Percentiles rank a stretch among this genome's conserved stretches.
Conservation (phyloP, 1,140 invertebrate genomes). For the Drosophila insularis region DNA sequence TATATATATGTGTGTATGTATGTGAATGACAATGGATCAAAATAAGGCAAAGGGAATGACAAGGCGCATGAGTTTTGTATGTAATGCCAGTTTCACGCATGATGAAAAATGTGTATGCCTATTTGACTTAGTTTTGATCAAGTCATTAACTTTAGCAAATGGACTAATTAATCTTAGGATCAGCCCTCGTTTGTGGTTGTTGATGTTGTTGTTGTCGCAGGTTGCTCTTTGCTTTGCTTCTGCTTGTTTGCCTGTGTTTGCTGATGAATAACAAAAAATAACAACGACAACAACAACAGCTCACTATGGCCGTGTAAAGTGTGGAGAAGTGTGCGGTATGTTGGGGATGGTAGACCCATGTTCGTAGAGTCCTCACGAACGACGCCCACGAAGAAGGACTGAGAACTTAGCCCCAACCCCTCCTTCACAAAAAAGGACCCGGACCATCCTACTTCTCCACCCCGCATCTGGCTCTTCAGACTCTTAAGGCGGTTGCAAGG, state of each 20-base stretch:
- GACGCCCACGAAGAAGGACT: conserved; percentile 43
- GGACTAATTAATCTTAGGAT: conserved; percentile 56
- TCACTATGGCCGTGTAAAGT: background rate
- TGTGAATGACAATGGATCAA: background rate
- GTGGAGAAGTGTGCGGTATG: background rate
- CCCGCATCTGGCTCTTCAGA: conserved; percentile 1
- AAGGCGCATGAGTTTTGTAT: background rate
- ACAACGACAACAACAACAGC: conserved; percentile 21
- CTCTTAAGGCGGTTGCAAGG: conserved; percentile 50
- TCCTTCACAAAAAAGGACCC: background rate
- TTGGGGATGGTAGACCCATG: conserved; percentile 24
- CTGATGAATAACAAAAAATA: conserved; percentile 39
- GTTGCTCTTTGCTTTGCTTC: conserved; percentile 71
- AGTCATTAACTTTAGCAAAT: conserved; percentile 19
- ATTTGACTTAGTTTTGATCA: conserved; percentile 23
- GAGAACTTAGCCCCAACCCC: conserved; percentile 36
- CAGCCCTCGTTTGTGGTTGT: conserved; percentile 56
- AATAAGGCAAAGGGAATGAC: background rate
- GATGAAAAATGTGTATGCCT: conserved; percentile 12
- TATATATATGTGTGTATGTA: background rate
- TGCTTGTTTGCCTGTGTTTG: conserved; percentile 66
- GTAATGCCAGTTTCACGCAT: background rate
- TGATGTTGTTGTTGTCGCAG: conserved; percentile 63
- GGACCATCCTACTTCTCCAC: background rate
- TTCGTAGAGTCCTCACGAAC: conserved; percentile 44